These are phyloP conservation scores for Syngnathus scovelli DNA, from an alignment of 2,113 vertebrate species.

Conservation along the genomic window DNA sequence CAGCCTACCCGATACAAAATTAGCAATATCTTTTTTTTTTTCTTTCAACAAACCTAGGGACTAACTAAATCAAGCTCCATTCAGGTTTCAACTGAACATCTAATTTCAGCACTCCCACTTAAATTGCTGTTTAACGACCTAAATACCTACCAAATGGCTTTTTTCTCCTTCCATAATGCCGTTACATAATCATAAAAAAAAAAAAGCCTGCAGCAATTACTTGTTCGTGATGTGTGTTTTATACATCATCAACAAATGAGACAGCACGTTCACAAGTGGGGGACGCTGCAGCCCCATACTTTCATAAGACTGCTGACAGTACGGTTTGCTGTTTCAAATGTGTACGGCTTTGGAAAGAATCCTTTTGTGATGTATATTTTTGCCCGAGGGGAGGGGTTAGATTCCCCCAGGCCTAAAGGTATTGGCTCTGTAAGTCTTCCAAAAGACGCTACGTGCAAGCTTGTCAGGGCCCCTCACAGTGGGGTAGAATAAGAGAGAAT, in stretches of 20 bases:
- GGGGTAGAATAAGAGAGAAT: constrained; percentile 53
- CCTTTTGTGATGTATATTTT: constrained; percentile 54
- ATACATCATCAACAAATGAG: constrained; percentile 8
- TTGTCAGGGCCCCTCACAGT: constrained; percentile 43
- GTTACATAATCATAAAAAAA: neutral
- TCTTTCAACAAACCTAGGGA: neutral
- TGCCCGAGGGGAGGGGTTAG: constrained; percentile 35
- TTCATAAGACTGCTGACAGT: constrained; percentile 40
- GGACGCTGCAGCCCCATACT: constrained; percentile 13
- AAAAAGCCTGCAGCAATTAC: neutral
- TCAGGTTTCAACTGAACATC: neutral
- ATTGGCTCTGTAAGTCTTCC: constrained; percentile 40
- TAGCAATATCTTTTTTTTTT: neutral
- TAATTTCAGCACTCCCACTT: neutral
- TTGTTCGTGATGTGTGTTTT: neutral
- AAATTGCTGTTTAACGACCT: neutral
- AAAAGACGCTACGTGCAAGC: constrained; percentile 29
- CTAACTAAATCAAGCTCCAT: neutral
- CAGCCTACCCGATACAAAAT: neutral
- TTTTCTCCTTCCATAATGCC: neutral
- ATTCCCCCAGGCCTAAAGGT: constrained; percentile 44
- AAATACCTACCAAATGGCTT: neutral
- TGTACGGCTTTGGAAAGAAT: constrained; percentile 28
- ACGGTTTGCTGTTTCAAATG: constrained; percentile 46
- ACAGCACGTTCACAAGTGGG: neutral